Conservation (phyloP, 2,888 invertebrate genomes). For the Calephelis perditalis region DNA sequence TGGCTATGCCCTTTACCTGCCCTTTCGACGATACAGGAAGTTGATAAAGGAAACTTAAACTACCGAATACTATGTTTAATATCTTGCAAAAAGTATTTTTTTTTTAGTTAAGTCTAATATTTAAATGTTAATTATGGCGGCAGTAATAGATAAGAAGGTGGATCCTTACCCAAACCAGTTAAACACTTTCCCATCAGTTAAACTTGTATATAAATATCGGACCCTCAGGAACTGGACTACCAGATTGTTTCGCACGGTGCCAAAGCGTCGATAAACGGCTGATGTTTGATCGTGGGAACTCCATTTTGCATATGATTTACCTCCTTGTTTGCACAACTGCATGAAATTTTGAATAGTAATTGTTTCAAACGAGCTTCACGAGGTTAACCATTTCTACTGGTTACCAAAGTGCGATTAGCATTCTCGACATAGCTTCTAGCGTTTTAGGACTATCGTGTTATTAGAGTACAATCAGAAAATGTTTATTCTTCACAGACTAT, state of each 20-base stretch:
- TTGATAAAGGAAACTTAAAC: too few relatives aligned
- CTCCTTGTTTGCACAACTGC: conserved; percentile 27
- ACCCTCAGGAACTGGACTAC: background rate
- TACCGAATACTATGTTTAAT: too few relatives aligned
- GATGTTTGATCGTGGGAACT: conserved; percentile 31
- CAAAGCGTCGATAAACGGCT: conserved; percentile 30
- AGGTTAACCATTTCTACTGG: conserved; percentile 7
- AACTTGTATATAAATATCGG: background rate
- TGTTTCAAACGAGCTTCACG: conserved; percentile 16
- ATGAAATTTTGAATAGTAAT: conserved; percentile 30
- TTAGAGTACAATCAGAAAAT: background rate
- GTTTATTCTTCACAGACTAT: too few relatives aligned
- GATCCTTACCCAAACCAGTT: too few relatives aligned
- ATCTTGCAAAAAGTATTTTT: too few relatives aligned
- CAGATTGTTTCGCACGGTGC: conserved; percentile 5
- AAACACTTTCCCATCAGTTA: too few relatives aligned
- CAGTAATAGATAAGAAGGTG: too few relatives aligned
- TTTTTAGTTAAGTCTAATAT: too few relatives aligned
- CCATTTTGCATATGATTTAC: conserved; percentile 57
- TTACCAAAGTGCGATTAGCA: conserved; percentile 19
- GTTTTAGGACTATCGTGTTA: conserved; percentile 1
- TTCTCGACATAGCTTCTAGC: conserved; percentile 15
- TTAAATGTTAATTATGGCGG: too few relatives aligned
- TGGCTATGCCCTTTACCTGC: too few relatives aligned
- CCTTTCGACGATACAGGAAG: too few relatives aligned